phyloP scores from a whole-genome alignment of 2,888 invertebrate species.

The Lobophora halterata region DNA sequence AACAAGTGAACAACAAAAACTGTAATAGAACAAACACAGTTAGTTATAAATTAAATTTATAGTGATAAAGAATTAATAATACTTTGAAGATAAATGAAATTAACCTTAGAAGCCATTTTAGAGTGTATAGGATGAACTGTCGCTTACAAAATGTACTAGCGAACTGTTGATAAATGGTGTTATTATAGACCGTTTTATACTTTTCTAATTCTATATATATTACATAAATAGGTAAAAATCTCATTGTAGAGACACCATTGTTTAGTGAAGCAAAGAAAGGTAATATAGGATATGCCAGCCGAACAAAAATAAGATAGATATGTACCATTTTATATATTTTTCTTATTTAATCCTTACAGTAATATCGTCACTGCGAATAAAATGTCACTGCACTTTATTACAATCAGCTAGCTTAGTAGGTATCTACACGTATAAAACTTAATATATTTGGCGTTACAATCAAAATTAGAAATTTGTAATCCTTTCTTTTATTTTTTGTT shows the following conservation, averaged over 20 bases:
- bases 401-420: no score
- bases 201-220: conserved; percentile 62
- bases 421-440: no score
- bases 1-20: conserved; percentile 52
- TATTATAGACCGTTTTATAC: conserved; percentile 70
- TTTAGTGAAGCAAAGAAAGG: conserved; percentile 39
- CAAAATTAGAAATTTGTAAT: no score
- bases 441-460: no score
- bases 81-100: not conserved
- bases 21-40: no score
- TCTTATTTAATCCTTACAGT: no score
- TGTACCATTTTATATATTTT: no score
- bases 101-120: conserved; percentile 63
- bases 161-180: conserved; percentile 63
- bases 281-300: no score
- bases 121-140: conserved; percentile 58
- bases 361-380: no score
- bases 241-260: conserved; percentile 46
- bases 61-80: not conserved
- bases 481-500: no score
- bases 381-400: no score
- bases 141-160: conserved; percentile 57
- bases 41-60: conserved; percentile 20
- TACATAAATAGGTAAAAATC: conserved; percentile 67
- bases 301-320: no score